A percentile compares a stretch with the other conserved stretches of the same genome.
These are phyloP conservation scores for cat (Felis catus) DNA, from an alignment of 2,113 vertebrate species.

Conservation along the genomic window F.catus_Fca126_mat1.0 CM031413.1:8643001-8643500, in stretches of 20 bases:
- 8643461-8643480: neutral
- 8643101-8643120: neutral
- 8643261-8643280: neutral
- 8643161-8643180: neutral
- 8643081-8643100: neutral
- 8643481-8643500: slow-evolving; percentile 14
- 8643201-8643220: neutral
- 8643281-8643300: neutral
- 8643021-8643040: neutral
- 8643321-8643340: neutral
- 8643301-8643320: neutral
- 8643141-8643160: neutral
- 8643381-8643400: neutral
- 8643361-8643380: neutral
- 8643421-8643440: neutral
- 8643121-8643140: neutral
- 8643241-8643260: neutral
- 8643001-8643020: neutral
- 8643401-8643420: neutral
- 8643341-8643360: neutral
- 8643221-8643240: neutral
- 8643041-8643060: neutral
- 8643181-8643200: neutral
- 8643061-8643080: neutral
- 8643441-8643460: neutral